phyloP scores from a whole-genome alignment of 1,140 invertebrate species.

The Papilio helenus region DNA sequence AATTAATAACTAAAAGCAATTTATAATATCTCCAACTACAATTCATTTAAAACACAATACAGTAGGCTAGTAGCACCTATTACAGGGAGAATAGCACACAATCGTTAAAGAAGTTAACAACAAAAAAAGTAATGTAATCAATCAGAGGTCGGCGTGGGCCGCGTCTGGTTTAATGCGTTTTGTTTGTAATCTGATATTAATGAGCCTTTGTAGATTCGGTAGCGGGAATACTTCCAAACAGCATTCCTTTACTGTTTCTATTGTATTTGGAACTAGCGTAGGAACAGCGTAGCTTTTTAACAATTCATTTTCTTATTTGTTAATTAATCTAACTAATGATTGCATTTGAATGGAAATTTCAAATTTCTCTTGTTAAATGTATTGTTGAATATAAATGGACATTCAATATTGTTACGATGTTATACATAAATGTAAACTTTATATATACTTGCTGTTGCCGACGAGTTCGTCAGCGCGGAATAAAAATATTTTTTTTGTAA shows the following conservation, averaged over 20 bases:
- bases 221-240: not conserved
- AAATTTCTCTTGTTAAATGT: not conserved
- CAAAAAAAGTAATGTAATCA: slow-evolving; percentile 27
- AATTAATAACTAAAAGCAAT: too few relatives aligned
- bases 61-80: not conserved
- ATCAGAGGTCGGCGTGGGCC: not conserved
- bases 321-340: not conserved
- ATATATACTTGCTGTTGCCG: too few relatives aligned
- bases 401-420: not conserved
- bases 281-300: not conserved
- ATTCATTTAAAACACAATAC: too few relatives aligned
- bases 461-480: too few relatives aligned
- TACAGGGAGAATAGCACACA: not conserved
- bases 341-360: not conserved
- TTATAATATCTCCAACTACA: too few relatives aligned
- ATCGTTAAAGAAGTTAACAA: slow-evolving; percentile 5
- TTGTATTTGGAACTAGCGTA: slow-evolving; percentile 3
- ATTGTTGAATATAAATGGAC: not conserved
- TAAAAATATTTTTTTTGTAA: too few relatives aligned
- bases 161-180: slow-evolving; percentile 3
- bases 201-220: slow-evolving; percentile 1
- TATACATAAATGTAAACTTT: not conserved
- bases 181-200: slow-evolving; percentile 23
- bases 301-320: not conserved
- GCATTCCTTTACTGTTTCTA: not conserved